Conservation (phyloP, 2,797 vertebrate genomes). For the Meriones psammophilus region DNA sequence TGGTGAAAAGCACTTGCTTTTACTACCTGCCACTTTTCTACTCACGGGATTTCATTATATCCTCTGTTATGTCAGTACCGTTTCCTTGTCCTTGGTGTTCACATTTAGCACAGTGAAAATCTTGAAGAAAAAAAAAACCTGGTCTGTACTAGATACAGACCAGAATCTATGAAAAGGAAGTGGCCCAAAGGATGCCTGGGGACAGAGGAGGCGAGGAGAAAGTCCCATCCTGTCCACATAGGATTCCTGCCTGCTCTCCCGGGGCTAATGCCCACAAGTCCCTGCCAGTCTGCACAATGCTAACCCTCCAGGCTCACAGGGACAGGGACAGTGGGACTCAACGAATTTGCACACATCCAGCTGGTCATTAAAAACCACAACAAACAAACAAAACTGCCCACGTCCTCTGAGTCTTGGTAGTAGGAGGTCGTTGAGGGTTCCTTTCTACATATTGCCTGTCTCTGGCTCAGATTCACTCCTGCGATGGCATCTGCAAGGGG, state of each 20-base stretch:
- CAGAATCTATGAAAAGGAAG: neutral
- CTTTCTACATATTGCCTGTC: neutral
- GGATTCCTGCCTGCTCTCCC: neutral
- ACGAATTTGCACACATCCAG: neutral
- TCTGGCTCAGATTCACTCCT: neutral
- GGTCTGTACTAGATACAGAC: neutral
- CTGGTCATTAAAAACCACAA: neutral
- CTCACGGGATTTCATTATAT: no score
- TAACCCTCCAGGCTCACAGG: no score
- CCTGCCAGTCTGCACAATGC: neutral
- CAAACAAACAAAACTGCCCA: neutral
- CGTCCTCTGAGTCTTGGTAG: neutral
- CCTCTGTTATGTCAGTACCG: neutral
- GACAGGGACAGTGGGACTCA: neutral
- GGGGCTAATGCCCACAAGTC: neutral
- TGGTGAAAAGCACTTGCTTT: neutral
- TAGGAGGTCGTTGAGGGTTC: neutral
- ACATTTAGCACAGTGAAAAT: neutral
- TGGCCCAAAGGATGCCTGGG: neutral
- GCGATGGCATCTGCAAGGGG: neutral
- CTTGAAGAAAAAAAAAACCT: neutral
- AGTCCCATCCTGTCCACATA: fast-evolving
- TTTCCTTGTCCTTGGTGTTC: neutral
- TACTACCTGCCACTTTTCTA: neutral
- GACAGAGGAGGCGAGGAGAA: neutral